A percentile compares a stretch with the other conserved stretches of the same genome.
Conservation (phyloP, 2,113 vertebrate genomes). For the Sylvia atricapilla region DNA sequence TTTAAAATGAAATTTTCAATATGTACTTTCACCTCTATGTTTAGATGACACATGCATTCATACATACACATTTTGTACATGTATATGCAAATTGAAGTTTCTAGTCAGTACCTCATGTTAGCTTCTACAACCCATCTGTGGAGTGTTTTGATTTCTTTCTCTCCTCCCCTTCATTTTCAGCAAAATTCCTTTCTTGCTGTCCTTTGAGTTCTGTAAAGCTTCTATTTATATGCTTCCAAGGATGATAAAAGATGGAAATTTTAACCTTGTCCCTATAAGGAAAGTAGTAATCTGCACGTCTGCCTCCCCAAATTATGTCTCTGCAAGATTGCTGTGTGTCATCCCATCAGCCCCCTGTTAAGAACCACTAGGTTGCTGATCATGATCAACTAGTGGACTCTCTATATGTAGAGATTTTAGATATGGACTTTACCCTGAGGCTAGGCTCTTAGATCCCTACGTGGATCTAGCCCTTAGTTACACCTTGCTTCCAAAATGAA, state of each 20-base stretch:
- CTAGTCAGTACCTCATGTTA: not conserved
- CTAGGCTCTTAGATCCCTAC: not conserved
- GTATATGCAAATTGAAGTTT: not conserved
- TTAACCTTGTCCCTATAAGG: not conserved
- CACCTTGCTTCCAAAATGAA: not conserved
- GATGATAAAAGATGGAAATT: not conserved
- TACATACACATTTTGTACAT: fast-evolving
- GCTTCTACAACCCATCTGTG: not conserved
- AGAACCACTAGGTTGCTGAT: not conserved
- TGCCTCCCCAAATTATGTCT: not conserved
- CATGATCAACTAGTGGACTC: not conserved
- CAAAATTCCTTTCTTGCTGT: not conserved
- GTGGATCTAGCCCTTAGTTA: not conserved
- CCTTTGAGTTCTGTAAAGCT: not conserved
- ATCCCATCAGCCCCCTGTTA: not conserved
- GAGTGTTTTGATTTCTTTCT: not conserved
- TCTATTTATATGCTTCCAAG: not conserved
- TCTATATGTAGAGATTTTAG: not conserved
- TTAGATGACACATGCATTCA: not conserved
- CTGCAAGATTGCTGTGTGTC: not conserved
- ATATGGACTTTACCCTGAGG: not conserved
- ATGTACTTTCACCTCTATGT: not conserved
- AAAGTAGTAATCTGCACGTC: not conserved
- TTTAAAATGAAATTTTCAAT: not conserved
- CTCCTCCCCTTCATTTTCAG: not conserved